Evolutionary conservation across 2,797 vertebrate species (phyloP).

Genomic region (Myotis findleyi): DNA sequence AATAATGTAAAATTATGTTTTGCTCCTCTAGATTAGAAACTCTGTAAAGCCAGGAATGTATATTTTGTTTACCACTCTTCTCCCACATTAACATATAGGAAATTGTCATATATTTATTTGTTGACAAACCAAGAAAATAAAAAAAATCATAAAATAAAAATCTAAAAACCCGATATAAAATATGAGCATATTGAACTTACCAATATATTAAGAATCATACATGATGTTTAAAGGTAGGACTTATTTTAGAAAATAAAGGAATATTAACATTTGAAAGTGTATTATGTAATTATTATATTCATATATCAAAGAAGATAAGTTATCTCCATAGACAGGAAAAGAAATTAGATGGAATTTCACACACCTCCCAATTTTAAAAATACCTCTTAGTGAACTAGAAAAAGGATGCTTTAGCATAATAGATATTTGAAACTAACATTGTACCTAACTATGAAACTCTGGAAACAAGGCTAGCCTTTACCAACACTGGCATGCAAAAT

Average conservation of each 20-base stretch:
- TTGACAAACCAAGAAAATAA: constrained; percentile 28
- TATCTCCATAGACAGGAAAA: not conserved
- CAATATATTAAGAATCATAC: not conserved
- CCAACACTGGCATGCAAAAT: not conserved
- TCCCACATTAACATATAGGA: not conserved
- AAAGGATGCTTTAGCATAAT: not conserved
- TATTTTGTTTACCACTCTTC: not conserved
- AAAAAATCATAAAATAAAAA: not conserved
- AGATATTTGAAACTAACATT: constrained; percentile 14
- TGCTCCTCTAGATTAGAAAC: not conserved
- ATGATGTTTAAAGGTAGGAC: not conserved
- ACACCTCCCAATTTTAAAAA: not conserved
- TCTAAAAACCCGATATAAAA: constrained; percentile 24
- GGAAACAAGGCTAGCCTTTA: not conserved
- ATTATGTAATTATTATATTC: not conserved
- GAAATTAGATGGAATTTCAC: constrained; percentile 32
- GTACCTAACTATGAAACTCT: not conserved
- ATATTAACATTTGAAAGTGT: constrained; percentile 17
- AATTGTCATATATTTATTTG: constrained; percentile 32
- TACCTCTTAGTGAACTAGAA: not conserved
- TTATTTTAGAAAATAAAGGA: constrained; percentile 46
- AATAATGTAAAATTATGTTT: constrained; percentile 1
- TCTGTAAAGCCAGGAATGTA: not conserved
- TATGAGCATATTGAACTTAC: not conserved
- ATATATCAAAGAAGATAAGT: not conserved